These are phyloP conservation scores for Lepidocyrtinus sp. DNA, from an alignment of 2,888 invertebrate species.

Conservation along the genomic window DNA sequence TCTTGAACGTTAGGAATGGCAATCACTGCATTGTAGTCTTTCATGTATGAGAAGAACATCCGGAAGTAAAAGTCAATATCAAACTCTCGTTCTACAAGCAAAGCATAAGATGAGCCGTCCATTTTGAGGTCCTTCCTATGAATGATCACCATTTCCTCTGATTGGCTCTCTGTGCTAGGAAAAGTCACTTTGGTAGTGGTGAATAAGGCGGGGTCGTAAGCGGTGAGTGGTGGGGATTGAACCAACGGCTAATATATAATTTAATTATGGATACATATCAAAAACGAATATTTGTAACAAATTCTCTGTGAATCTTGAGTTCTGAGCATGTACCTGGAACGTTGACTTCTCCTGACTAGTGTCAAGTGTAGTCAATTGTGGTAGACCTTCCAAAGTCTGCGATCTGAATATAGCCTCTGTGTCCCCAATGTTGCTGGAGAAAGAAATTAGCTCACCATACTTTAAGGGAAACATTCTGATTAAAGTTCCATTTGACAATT, in stretches of 20 bases:
- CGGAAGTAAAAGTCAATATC: slow-evolving; percentile 58
- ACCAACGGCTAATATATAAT: slow-evolving; percentile 40
- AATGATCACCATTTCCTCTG: slow-evolving; percentile 58
- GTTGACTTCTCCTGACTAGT: slow-evolving; percentile 43
- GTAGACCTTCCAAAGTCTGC: slow-evolving; percentile 57
- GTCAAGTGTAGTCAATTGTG: slow-evolving; percentile 41
- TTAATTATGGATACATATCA: too few relatives aligned
- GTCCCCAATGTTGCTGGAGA: slow-evolving; percentile 89
- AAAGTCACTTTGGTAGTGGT: slow-evolving; percentile 52
- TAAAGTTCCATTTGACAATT: slow-evolving; percentile 81
- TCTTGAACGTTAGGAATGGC: slow-evolving; percentile 60
- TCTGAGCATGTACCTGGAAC: slow-evolving; percentile 37
- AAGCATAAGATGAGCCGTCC: slow-evolving; percentile 52
- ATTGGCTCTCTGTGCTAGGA: slow-evolving; percentile 34
- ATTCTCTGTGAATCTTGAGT: neutral
- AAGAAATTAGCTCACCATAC: slow-evolving; percentile 89
- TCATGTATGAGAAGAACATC: slow-evolving; percentile 61
- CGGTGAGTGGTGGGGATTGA: slow-evolving; percentile 28
- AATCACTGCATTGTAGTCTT: slow-evolving; percentile 62
- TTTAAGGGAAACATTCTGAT: slow-evolving; percentile 84
- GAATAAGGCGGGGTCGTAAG: slow-evolving; percentile 38
- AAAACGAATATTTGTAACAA: neutral
- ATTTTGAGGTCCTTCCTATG: slow-evolving; percentile 57
- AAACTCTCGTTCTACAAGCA: slow-evolving; percentile 61
- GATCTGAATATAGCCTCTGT: slow-evolving; percentile 87